phyloP scores from a whole-genome alignment of 2,113 vertebrate species.

The human region DNA sequence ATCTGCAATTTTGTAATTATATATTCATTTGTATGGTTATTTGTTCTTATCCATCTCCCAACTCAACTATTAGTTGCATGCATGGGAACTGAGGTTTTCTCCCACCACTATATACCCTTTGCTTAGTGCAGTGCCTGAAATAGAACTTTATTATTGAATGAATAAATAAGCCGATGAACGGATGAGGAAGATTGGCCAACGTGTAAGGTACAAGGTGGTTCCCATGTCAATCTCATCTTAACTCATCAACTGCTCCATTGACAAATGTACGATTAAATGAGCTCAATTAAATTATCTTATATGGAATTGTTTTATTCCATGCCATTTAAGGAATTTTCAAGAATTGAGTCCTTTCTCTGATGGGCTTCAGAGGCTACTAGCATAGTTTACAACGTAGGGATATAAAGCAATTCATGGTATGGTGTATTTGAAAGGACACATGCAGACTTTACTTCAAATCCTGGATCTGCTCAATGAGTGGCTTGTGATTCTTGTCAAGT shows the following conservation, averaged over 20 bases:
- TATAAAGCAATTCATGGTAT: not conserved
- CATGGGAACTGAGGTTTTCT: not conserved
- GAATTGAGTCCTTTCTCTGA: not conserved
- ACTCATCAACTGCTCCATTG: not conserved
- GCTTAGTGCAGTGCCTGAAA: not conserved
- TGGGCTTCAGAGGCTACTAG: conserved; percentile 11
- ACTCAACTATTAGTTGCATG: not conserved
- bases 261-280: not conserved
- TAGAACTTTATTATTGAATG: not conserved
- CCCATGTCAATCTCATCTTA: not conserved
- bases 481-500: not conserved
- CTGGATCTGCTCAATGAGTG: not conserved
- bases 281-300: not conserved
- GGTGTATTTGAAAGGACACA: not conserved
- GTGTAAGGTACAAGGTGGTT: not conserved
- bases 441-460: not conserved
- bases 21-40: not conserved
- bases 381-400: not conserved
- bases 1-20: not conserved
- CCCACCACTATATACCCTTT: fast-evolving
- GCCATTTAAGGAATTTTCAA: not conserved
- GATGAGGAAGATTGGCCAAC: not conserved
- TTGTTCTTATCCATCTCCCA: not conserved
- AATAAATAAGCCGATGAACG: not conserved
- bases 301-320: not conserved